Evolutionary conservation across 2,113 vertebrate genomes (phyloP).

Genomic region (Promerops cafer): DNA sequence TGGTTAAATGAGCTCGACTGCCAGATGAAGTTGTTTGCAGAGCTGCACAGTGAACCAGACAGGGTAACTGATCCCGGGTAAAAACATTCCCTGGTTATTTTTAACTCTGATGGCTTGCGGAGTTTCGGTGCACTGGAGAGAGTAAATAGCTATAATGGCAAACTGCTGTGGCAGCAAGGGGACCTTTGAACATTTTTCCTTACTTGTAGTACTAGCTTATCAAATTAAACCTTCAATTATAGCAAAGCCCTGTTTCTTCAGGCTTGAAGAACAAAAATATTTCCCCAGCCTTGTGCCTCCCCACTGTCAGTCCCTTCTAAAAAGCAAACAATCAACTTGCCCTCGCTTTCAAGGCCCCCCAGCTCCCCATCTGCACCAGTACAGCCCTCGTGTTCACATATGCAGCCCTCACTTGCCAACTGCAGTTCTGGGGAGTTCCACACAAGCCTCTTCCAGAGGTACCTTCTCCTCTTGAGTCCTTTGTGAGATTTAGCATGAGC

Average conservation of each 20-base stretch:
- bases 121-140: neutral
- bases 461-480: neutral
- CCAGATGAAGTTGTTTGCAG: conserved; percentile 18
- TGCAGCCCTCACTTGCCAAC: neutral
- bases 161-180: neutral
- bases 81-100: conserved; percentile 54
- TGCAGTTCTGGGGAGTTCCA: neutral
- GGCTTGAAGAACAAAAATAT: neutral
- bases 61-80: neutral
- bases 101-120: neutral
- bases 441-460: neutral
- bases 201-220: neutral
- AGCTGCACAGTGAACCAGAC: neutral
- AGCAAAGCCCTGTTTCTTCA: neutral
- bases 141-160: neutral
- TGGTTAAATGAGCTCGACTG: neutral
- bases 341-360: neutral
- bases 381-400: rapidly evolving
- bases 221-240: neutral
- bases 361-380: neutral
- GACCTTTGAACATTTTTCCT: neutral
- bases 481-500: rapidly evolving
- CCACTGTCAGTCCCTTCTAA: neutral
- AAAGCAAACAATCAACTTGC: neutral
- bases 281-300: neutral